phyloP scores from a whole-genome alignment of 2,888 invertebrate species.

The Tiliacea aurago region DNA sequence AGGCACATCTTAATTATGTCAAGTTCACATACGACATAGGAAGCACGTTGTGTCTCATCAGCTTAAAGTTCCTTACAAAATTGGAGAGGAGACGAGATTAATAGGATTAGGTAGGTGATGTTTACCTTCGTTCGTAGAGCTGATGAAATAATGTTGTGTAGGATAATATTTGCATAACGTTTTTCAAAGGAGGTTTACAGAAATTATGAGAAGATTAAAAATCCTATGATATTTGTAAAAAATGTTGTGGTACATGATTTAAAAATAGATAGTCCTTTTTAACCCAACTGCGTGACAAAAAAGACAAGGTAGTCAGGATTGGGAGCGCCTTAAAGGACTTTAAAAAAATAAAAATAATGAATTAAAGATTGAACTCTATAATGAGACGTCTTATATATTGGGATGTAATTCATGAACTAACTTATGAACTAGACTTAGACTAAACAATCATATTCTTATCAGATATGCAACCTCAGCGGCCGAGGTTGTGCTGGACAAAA shows the following conservation, averaged over 20 bases:
- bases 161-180: not conserved
- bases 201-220: not conserved
- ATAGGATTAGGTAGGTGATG: constrained; percentile 34
- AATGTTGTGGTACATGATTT: not conserved
- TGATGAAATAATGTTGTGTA: not conserved
- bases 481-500: no score
- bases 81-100: constrained; percentile 37
- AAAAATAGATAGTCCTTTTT: not conserved
- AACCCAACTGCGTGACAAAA: not conserved
- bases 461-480: no score
- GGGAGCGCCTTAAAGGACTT: no score
- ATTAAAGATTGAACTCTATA: no score
- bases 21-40: not conserved
- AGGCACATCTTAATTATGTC: constrained; percentile 21
- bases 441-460: no score
- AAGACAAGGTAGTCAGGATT: no score
- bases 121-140: constrained; percentile 17
- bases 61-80: constrained; percentile 35
- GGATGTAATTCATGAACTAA: no score
- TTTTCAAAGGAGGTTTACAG: not conserved
- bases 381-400: no score
- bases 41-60: constrained; percentile 28
- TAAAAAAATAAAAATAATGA: no score
- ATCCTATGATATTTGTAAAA: not conserved
- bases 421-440: no score